A percentile compares a stretch with the other conserved stretches of the same genome.
These are phyloP conservation scores for Anthopleura xanthogrammica DNA, from an alignment of 92 coral and sea anemone genomes.

Conservation along the genomic window DNA sequence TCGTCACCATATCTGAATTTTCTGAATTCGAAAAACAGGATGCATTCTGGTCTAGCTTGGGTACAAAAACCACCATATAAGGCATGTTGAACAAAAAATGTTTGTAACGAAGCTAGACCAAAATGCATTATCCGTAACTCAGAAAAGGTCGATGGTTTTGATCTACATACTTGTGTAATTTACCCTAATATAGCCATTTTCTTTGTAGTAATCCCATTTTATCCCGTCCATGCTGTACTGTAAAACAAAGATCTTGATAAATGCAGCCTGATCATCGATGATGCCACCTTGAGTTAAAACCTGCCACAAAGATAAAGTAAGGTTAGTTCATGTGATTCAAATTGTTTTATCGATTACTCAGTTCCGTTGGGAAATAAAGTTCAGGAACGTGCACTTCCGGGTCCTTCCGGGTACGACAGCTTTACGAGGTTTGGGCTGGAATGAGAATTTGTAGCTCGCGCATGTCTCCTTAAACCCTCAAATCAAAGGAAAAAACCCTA, in stretches of 20 bases:
- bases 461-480: too few relatives aligned
- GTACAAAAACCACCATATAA: too few relatives aligned
- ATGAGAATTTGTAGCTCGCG: too few relatives aligned
- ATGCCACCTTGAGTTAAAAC: conserved; percentile 18
- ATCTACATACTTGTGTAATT: neutral
- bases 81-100: neutral
- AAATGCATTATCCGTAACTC: neutral
- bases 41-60: too few relatives aligned
- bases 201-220: conserved; percentile 29
- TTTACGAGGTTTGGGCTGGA: too few relatives aligned
- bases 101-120: neutral
- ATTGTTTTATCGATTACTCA: too few relatives aligned
- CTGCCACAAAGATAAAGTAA: conserved; percentile 5
- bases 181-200: conserved; percentile 28
- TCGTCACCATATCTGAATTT: too few relatives aligned
- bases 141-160: neutral
- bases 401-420: too few relatives aligned
- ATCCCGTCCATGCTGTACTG: conserved; percentile 42
- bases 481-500: too few relatives aligned
- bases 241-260: conserved; percentile 26
- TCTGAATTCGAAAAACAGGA: too few relatives aligned
- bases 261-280: conserved; percentile 4
- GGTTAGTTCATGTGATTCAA: neutral
- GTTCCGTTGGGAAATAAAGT: too few relatives aligned
- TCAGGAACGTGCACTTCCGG: too few relatives aligned